These are phyloP conservation scores for Strix uralensis DNA, from an alignment of 2,113 vertebrate genomes.

Conservation along the genomic window DNA sequence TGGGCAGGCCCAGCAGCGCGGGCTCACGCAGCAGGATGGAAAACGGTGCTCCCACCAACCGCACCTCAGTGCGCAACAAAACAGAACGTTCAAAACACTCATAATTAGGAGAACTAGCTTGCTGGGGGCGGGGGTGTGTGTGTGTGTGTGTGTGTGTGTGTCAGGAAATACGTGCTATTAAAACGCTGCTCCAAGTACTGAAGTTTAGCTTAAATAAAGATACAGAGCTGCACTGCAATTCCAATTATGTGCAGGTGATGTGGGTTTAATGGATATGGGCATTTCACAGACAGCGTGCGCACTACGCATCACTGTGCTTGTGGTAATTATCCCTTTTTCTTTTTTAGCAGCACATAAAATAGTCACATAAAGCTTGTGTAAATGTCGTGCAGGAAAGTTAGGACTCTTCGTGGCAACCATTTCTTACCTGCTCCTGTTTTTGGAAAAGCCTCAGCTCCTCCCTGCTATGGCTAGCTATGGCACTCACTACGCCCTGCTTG, in stretches of 20 bases:
- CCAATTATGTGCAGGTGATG: neutral
- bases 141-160: too few relatives aligned
- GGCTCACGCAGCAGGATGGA: neutral
- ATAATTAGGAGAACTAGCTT: neutral
- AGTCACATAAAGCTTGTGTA: conserved; percentile 22
- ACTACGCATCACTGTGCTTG: neutral
- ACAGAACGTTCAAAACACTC: fast-evolving
- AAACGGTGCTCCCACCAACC: too few relatives aligned
- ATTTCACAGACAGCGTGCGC: neutral
- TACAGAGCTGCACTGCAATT: neutral
- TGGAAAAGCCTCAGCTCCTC: neutral
- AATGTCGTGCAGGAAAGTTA: neutral
- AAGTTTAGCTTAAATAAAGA: neutral
- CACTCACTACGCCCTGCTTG: fast-evolving
- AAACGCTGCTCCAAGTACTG: neutral
- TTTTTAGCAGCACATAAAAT: conserved; percentile 37
- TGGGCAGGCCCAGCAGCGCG: neutral
- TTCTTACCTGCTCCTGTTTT: neutral
- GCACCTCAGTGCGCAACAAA: neutral
- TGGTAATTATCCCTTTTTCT: conserved; percentile 30
- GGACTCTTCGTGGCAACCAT: fast-evolving
- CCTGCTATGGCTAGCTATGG: fast-evolving
- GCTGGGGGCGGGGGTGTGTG: neutral
- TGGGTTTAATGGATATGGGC: neutral
- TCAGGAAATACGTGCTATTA: fast-evolving